phyloP scores from a whole-genome alignment of 2,113 vertebrate genomes.

The Haliaeetus leucogaster region DNA sequence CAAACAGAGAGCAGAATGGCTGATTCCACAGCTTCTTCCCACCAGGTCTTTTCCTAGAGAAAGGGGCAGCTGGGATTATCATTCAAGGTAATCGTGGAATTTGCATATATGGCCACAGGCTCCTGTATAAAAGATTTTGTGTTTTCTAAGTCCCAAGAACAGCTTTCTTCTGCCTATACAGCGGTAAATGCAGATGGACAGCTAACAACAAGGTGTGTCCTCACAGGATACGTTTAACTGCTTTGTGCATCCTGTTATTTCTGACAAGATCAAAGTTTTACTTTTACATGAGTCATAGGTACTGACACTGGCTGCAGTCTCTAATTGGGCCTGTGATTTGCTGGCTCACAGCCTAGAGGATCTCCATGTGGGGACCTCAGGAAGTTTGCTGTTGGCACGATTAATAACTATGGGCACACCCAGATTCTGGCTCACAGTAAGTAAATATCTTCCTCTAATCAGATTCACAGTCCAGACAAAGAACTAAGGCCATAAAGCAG shows the following conservation, averaged over 20 bases:
- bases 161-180: background rate
- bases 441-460: background rate
- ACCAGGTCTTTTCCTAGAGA: background rate
- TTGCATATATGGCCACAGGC: background rate
- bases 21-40: background rate
- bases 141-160: background rate
- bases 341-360: background rate
- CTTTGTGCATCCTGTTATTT: constrained; percentile 32
- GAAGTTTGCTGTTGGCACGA: background rate
- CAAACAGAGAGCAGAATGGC: background rate
- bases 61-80: background rate
- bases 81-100: background rate
- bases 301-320: background rate
- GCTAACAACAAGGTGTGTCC: background rate
- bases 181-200: background rate
- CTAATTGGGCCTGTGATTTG: background rate
- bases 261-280: constrained; percentile 38
- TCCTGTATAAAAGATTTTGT: background rate
- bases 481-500: background rate
- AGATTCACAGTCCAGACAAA: background rate
- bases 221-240: constrained; percentile 15
- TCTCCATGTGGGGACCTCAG: background rate
- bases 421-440: background rate
- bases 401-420: background rate
- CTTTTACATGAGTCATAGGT: background rate